phyloP scores from a whole-genome alignment of 2,113 vertebrate species.

The Archocentrus centrarchus region DNA sequence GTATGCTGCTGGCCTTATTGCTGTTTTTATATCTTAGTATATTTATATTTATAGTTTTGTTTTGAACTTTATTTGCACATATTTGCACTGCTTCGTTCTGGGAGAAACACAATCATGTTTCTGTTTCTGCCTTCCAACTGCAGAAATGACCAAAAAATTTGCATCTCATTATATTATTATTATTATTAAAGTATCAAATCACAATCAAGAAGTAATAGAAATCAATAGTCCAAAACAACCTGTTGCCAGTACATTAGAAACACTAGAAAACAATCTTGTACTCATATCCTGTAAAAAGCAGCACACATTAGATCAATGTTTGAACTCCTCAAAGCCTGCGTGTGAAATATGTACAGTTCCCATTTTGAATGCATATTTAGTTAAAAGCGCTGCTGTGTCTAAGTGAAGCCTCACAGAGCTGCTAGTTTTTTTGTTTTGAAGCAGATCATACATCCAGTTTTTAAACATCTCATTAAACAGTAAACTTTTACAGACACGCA shows the following conservation, averaged over 20 bases:
- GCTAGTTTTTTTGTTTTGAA: not conserved
- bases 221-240: not conserved
- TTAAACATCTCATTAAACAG: conserved; percentile 19
- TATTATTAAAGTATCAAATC: too few species aligned
- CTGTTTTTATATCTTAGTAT: too few species aligned
- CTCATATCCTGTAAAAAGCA: not conserved
- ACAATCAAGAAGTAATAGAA: not conserved
- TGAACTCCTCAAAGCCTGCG: not conserved
- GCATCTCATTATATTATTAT: too few species aligned
- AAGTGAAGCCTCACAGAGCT: not conserved
- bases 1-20: too few species aligned
- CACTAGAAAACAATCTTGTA: not conserved
- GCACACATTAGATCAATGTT: not conserved
- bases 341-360: not conserved
- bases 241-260: not conserved
- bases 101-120: too few species aligned
- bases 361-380: not conserved
- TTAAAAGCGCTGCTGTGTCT: accelerated
- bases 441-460: conserved; percentile 2
- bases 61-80: too few species aligned
- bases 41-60: too few species aligned
- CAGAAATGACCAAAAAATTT: too few species aligned
- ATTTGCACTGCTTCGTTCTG: too few species aligned
- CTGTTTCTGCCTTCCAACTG: too few species aligned
- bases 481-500: conserved; percentile 1